Conservation (phyloP, 2,888 invertebrate genomes). For the Ophioninae sp. region DNA sequence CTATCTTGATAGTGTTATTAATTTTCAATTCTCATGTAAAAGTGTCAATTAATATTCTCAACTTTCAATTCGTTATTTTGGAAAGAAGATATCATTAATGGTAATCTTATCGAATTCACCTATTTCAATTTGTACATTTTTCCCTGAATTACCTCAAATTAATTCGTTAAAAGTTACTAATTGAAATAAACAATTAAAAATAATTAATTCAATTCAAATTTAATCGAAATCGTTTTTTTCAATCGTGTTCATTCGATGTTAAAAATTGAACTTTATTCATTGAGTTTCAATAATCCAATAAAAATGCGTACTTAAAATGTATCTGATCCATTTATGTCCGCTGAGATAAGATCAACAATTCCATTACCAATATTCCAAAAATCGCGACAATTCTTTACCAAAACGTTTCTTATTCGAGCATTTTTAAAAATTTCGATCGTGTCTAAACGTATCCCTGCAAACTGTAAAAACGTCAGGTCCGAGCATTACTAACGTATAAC, state of each 20-base stretch:
- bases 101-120: too few species aligned
- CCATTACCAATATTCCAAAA: neutral
- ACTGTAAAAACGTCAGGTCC: too few species aligned
- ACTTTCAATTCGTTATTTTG: too few species aligned
- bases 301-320: neutral
- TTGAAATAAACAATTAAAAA: too few species aligned
- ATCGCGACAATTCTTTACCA: neutral
- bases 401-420: neutral
- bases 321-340: neutral
- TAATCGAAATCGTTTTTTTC: neutral
- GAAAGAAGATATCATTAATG: too few species aligned
- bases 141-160: too few species aligned
- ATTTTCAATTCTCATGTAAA: too few species aligned
- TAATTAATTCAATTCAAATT: neutral
- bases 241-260: neutral
- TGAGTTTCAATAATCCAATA: neutral
- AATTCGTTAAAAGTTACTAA: too few species aligned
- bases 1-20: too few species aligned
- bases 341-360: neutral
- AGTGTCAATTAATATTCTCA: too few species aligned
- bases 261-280: neutral
- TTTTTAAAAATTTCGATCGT: neutral
- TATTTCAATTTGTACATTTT: too few species aligned
- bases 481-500: too few species aligned
- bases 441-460: neutral